Percentiles rank a stretch among this genome's conserved stretches.
These are phyloP conservation scores for Diabrotica undecimpunctata DNA, from an alignment of 1,140 invertebrate genomes.

Conservation along the genomic window DNA sequence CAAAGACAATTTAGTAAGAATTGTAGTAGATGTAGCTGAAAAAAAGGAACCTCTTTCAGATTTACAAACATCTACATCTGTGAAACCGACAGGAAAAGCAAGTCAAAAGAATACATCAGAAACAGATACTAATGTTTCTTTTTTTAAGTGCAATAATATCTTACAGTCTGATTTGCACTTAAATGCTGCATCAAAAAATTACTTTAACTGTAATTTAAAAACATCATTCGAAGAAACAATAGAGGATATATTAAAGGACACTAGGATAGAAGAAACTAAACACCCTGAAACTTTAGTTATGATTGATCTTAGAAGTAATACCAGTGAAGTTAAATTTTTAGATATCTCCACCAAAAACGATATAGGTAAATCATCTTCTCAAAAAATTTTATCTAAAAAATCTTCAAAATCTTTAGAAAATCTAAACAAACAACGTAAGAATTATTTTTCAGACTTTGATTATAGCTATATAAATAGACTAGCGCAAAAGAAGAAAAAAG, in stretches of 20 bases:
- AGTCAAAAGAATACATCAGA: too few species aligned
- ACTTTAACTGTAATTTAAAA: not conserved
- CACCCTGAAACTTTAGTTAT: not conserved
- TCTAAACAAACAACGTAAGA: not conserved
- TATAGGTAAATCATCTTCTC: not conserved
- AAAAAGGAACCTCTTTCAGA: too few species aligned
- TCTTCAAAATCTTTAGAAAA: not conserved
- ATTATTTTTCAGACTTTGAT: not conserved
- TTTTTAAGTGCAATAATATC: too few species aligned
- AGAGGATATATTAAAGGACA: not conserved
- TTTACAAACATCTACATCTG: too few species aligned
- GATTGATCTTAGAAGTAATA: too few species aligned
- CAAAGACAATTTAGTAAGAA: too few species aligned
- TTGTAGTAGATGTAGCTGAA: too few species aligned
- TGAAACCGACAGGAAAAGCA: too few species aligned
- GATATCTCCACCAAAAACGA: not conserved
- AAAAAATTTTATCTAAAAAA: not conserved
- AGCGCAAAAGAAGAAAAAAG: not conserved
- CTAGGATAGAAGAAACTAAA: not conserved
- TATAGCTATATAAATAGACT: not conserved
- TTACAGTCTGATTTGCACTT: too few species aligned
- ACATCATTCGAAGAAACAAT: not conserved
- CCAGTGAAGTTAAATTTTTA: not conserved
- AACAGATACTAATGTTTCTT: too few species aligned
- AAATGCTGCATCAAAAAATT: too few species aligned